Base-by-base conservation (phyloP, 2,888 invertebrate species). In the Thecophora atra region DNA sequence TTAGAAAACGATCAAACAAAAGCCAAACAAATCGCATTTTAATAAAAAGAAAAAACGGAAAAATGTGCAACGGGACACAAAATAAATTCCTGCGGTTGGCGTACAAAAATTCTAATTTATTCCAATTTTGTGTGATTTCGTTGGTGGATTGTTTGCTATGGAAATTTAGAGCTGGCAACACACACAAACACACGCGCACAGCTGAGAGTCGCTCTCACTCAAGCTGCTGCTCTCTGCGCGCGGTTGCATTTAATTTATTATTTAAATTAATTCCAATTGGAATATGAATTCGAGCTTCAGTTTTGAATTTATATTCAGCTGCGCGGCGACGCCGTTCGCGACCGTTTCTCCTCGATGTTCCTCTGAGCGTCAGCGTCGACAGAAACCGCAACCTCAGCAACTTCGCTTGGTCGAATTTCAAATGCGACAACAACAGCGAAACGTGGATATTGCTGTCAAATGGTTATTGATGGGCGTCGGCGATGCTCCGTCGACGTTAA, bases 181-280 rank as follows among this genome's bases (percentile, higher is more conserved):
- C 51, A 26, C 15, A 21, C 19, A 28, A 67, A 37, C n/a, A 65
- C n/a, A 24, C n/a, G 19, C 13, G 19, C 28, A 19, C 66, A 52
- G 64, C 30, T n/a, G 66, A 52, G 26, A 66, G 52, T 8, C 66
- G 26, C 62, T 17, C 62, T n/a, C 51, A 66, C 30, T 30, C 52
- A 26, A 26, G 54, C 51, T n/a, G 42, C 19, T 19, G 19, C 19
- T 24, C 15, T 1, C 44, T 26, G 37, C 37, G 37, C 47, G 30
- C 54, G 37, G 21, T 67, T 56, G 15, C 54, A 56, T 56, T 67
- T 56, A 54, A 63, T 70, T 70, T 70, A 62, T 70, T 70, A 70
- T 63, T 63, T 70, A 70, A 70, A 70, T 70, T 51, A 63, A 70
- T 70, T 70, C 62, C 70, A 63, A 62, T 62, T 70, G 70, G 52